phyloP scores from a whole-genome alignment of 2,888 invertebrate genomes.

The Drosophila eohydei region DNA sequence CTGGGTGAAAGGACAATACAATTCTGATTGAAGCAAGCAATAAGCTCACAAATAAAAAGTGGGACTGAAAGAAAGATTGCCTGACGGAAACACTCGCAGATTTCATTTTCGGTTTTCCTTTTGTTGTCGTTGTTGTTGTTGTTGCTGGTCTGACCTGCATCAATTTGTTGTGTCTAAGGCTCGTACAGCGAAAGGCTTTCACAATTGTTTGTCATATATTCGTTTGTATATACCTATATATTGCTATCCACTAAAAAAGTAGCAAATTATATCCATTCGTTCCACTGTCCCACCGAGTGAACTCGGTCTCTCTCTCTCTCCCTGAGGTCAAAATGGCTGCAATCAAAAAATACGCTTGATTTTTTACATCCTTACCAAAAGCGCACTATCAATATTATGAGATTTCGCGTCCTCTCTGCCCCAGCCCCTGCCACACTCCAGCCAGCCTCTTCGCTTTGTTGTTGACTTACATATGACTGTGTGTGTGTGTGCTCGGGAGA shows the following conservation, averaged over 20 bases:
- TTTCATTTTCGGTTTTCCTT: conserved; percentile 43
- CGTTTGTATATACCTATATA: background rate
- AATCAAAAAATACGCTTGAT: conserved; percentile 70
- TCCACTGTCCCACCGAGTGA: background rate
- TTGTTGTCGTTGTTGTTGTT: conserved; percentile 16
- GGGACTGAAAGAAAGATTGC: conserved; percentile 36
- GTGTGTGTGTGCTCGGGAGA: conserved; percentile 22
- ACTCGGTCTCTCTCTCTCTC: background rate
- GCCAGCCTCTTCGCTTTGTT: conserved; percentile 11
- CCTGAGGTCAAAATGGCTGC: conserved; percentile 57
- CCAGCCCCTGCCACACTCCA: background rate
- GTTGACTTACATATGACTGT: conserved; percentile 30
- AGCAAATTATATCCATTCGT: conserved; percentile 43
- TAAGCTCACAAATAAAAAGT: conserved; percentile 29
- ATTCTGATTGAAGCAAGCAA: conserved; percentile 58
- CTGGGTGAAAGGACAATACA: conserved; percentile 43
- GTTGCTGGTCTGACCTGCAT: conserved; percentile 46
- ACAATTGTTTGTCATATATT: conserved; percentile 45
- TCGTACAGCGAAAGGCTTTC: conserved; percentile 22
- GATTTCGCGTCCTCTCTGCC: conserved; percentile 52
- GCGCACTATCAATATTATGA: conserved; percentile 75
- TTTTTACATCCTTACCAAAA: conserved; percentile 52
- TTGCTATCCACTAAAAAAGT: conserved; percentile 28
- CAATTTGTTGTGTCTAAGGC: conserved; percentile 55
- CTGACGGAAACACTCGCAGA: conserved; percentile 51